Evolutionary conservation across 2,888 invertebrate genomes (phyloP).

Genomic region (Lymantria dispar): DNA sequence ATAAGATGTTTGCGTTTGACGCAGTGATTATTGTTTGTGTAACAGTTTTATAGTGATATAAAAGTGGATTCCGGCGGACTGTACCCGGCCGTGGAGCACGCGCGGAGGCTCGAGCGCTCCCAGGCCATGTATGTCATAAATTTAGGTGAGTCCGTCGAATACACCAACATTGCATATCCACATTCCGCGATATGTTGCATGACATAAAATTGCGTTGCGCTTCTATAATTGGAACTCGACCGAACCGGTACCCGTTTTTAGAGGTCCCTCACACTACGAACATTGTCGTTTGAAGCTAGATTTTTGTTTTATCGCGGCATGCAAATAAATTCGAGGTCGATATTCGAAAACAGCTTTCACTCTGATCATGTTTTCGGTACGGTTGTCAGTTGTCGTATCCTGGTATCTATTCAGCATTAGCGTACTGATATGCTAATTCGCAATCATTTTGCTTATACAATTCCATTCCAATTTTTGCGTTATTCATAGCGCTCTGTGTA

Average conservation of each 20-base stretch:
- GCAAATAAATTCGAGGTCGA: conserved; percentile 45
- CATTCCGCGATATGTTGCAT: conserved; percentile 51
- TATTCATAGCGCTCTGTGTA: conserved; percentile 65
- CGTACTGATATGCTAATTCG: conserved; percentile 1
- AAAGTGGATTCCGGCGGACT: conserved; percentile 80
- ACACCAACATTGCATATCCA: conserved; percentile 47
- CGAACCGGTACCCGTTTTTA: conserved; percentile 59
- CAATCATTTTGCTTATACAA: conserved; percentile 59
- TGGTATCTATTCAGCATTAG: neutral
- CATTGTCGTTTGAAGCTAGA: conserved; percentile 39
- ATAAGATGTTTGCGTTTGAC: conserved; percentile 71
- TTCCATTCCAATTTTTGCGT: conserved; percentile 71
- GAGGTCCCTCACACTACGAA: conserved; percentile 31
- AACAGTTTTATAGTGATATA: conserved; percentile 64
- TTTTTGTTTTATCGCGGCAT: conserved; percentile 43
- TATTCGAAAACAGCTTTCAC: conserved; percentile 57
- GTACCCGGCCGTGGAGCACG: conserved; percentile 78
- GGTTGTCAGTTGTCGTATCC: neutral
- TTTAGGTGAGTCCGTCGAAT: conserved; percentile 76
- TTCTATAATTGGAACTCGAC: conserved; percentile 69
- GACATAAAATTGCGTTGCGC: conserved; percentile 42
- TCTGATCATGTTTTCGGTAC: conserved; percentile 27
- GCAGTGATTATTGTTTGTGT: conserved; percentile 73
- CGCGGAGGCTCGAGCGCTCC: conserved; percentile 78
- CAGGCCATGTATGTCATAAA: conserved; percentile 82